Conservation (phyloP, 2,888 invertebrate species). For the Tachina lurida region DNA sequence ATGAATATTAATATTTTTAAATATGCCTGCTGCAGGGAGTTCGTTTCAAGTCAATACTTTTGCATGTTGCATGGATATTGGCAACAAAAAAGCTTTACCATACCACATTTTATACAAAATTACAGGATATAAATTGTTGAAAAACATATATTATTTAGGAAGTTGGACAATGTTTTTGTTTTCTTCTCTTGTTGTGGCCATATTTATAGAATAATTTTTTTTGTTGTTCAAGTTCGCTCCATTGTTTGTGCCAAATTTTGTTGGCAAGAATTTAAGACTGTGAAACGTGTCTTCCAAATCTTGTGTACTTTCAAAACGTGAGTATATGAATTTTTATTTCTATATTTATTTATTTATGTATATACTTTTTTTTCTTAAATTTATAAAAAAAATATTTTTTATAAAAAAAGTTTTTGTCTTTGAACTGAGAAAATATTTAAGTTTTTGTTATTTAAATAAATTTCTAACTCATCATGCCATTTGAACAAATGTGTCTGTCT, state of each 20-base stretch:
- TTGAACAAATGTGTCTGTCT: not conserved
- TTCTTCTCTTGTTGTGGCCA: not conserved
- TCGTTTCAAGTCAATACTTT: slow-evolving; percentile 6
- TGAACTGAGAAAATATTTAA: not conserved
- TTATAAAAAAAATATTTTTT: not conserved
- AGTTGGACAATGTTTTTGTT: slow-evolving; percentile 33
- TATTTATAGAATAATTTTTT: slow-evolving; percentile 11
- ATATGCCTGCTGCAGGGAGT: slow-evolving; percentile 67
- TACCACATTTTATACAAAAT: slow-evolving; percentile 40
- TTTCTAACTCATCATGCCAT: slow-evolving; percentile 9
- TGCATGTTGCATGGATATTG: slow-evolving; percentile 22
- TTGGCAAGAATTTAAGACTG: slow-evolving; percentile 38
- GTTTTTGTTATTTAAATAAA: slow-evolving; percentile 1
- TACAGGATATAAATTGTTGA: slow-evolving; percentile 66
- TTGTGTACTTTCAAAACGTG: slow-evolving; percentile 49
- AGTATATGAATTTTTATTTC: slow-evolving; percentile 59
- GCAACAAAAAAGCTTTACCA: slow-evolving; percentile 10
- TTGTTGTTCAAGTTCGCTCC: slow-evolving; percentile 5
- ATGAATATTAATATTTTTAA: slow-evolving; percentile 77
- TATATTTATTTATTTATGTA: slow-evolving; percentile 32
- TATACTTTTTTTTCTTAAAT: slow-evolving; percentile 4
- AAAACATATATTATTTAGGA: slow-evolving; percentile 60
- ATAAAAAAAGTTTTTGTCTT: not conserved
- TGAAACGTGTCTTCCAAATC: slow-evolving; percentile 58
- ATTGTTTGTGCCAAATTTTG: slow-evolving; percentile 55